Conservation (phyloP, 2,888 invertebrate genomes). For the Agapetus fuscipes region DNA sequence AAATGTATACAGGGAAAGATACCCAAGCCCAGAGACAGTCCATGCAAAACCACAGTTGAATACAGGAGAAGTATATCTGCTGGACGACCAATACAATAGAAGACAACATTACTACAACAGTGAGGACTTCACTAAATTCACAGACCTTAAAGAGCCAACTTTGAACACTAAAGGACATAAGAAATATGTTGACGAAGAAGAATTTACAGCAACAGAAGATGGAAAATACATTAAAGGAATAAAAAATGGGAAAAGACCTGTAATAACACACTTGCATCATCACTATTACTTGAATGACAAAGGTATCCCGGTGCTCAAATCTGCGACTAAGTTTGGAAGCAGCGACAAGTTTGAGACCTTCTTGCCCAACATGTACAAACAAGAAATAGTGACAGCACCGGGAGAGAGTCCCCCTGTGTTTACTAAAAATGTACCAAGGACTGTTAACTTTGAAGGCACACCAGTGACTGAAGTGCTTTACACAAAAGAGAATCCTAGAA, state of each 20-base stretch:
- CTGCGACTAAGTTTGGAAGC: too few species aligned
- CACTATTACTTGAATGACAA: slow-evolving; percentile 30
- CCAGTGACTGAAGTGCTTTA: background rate
- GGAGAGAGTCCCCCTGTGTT: background rate
- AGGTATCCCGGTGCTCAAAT: slow-evolving; percentile 17
- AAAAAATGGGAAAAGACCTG: slow-evolving; percentile 9
- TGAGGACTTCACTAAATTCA: too few species aligned
- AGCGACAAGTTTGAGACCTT: slow-evolving; percentile 10
- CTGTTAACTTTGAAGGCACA: background rate
- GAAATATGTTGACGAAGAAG: slow-evolving; percentile 5
- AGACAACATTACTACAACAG: too few species aligned
- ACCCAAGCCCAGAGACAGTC: slow-evolving; percentile 1
- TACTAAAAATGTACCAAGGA: background rate
- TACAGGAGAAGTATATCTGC: slow-evolving; percentile 19
- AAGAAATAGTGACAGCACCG: background rate
- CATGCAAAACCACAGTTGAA: slow-evolving; percentile 17
- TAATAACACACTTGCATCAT: slow-evolving; percentile 32
- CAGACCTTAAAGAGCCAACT: background rate
- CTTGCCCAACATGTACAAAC: slow-evolving; percentile 5
- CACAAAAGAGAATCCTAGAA: slow-evolving; percentile 23
- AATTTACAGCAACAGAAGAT: slow-evolving; percentile 3
- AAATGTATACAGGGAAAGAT: background rate
- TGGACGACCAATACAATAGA: too few species aligned
- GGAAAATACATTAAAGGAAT: slow-evolving; percentile 2
- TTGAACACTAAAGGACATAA: slow-evolving; percentile 1